phyloP scores from a whole-genome alignment of 1,140 invertebrate species.

The Agrypnia vestita region DNA sequence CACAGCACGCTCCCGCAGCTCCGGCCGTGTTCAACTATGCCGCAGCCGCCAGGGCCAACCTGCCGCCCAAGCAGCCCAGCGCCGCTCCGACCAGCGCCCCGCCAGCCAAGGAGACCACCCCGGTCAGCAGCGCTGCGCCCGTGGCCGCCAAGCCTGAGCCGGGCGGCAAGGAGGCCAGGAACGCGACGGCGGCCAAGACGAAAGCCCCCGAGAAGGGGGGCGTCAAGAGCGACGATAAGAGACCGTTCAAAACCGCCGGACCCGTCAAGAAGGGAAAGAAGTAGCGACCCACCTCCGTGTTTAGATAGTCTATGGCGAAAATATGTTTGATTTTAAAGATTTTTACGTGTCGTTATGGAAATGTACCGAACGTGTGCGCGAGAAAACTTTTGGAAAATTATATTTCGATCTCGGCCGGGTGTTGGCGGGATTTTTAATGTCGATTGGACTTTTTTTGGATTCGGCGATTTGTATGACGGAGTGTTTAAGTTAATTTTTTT shows the following conservation, averaged over 20 bases:
- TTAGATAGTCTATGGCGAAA: no score
- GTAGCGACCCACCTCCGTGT: not conserved
- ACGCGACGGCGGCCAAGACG: not conserved
- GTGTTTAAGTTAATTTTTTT: no score
- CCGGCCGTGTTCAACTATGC: constrained; percentile 59
- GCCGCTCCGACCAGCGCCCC: constrained; percentile 30
- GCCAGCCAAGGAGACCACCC: constrained; percentile 4
- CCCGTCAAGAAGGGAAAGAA: constrained; percentile 36
- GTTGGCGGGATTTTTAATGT: no score
- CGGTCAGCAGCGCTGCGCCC: not conserved
- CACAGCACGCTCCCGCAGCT: not conserved
- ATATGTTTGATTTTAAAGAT: no score
- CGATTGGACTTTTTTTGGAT: no score
- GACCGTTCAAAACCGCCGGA: not conserved
- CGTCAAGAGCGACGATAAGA: constrained; percentile 15
- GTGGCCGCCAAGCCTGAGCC: not conserved
- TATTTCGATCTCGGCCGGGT: no score
- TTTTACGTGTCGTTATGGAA: no score
- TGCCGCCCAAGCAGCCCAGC: constrained; percentile 43
- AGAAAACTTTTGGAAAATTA: no score
- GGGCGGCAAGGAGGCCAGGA: not conserved
- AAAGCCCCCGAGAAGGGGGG: constrained; percentile 11
- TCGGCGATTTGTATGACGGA: no score
- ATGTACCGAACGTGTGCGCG: no score
- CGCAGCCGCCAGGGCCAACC: constrained; percentile 56